phyloP scores from a whole-genome alignment of 1,140 invertebrate genomes.

The Apolygus lucorum region DNA sequence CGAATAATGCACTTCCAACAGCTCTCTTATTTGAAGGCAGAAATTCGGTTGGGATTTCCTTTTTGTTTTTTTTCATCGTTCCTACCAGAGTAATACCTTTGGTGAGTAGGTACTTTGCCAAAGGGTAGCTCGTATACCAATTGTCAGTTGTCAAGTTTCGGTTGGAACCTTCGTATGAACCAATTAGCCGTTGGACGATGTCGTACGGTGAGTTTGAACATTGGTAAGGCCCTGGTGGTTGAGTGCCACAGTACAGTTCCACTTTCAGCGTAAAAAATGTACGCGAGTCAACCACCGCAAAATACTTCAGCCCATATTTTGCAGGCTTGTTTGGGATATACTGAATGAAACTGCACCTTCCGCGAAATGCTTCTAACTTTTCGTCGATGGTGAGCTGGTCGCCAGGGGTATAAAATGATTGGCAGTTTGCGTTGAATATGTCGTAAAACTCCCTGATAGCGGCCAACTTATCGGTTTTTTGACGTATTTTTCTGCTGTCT shows the following conservation, averaged over 20 bases:
- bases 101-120: conserved; percentile 30
- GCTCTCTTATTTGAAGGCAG: conserved; percentile 33
- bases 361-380: conserved; percentile 39
- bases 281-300: conserved; percentile 30
- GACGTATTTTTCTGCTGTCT: conserved; percentile 32
- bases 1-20: conserved; percentile 23
- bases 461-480: conserved; percentile 36
- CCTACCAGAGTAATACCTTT: conserved; percentile 37
- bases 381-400: conserved; percentile 41
- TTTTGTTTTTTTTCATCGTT: conserved; percentile 37
- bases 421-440: conserved; percentile 36
- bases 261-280: conserved; percentile 35
- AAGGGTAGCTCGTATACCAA: conserved; percentile 29
- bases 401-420: conserved; percentile 36
- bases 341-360: conserved; percentile 39
- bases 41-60: conserved; percentile 37
- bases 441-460: conserved; percentile 39
- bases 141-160: conserved; percentile 36
- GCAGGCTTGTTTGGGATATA: conserved; percentile 41
- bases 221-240: conserved; percentile 35
- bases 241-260: conserved; percentile 38
- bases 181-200: conserved; percentile 32
- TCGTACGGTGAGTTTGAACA: conserved; percentile 34
- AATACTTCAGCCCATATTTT: conserved; percentile 39
- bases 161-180: conserved; percentile 29